Percentiles rank a stretch among this genome's conserved stretches.
Conservation (phyloP, 2,888 invertebrate species). For the Pteria penguin region DNA sequence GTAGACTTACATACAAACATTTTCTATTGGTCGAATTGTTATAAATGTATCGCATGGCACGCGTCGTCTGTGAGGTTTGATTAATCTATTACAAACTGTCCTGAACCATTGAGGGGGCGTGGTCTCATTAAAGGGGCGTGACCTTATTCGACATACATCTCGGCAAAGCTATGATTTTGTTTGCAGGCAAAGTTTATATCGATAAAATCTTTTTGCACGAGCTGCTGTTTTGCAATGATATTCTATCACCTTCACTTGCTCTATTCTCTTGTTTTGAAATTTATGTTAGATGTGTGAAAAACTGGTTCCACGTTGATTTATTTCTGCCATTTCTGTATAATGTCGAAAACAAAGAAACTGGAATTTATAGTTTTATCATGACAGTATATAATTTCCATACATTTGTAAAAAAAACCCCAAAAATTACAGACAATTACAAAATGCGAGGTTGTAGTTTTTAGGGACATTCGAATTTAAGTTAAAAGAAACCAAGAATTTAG, state of each 20-base stretch:
- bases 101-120: neutral
- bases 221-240: neutral
- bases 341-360: too few species aligned
- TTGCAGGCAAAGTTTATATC: neutral
- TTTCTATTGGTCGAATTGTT: constrained; percentile 16
- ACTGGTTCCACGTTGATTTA: too few species aligned
- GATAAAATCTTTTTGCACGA: constrained; percentile 13
- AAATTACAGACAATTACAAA: too few species aligned
- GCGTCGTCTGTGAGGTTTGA: constrained; percentile 21
- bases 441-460: too few species aligned
- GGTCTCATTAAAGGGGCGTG: neutral
- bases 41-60: constrained; percentile 15
- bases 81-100: neutral
- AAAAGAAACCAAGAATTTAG: too few species aligned
- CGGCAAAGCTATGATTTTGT: neutral
- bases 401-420: too few species aligned
- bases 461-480: too few species aligned
- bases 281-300: too few species aligned
- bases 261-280: neutral
- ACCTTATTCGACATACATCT: neutral
- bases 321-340: too few species aligned
- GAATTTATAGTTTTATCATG: too few species aligned
- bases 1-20: neutral
- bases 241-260: neutral
- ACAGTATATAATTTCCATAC: too few species aligned